Base-by-base conservation (phyloP, 2,797 vertebrate species). In the Nannoperca obscura region DNA sequence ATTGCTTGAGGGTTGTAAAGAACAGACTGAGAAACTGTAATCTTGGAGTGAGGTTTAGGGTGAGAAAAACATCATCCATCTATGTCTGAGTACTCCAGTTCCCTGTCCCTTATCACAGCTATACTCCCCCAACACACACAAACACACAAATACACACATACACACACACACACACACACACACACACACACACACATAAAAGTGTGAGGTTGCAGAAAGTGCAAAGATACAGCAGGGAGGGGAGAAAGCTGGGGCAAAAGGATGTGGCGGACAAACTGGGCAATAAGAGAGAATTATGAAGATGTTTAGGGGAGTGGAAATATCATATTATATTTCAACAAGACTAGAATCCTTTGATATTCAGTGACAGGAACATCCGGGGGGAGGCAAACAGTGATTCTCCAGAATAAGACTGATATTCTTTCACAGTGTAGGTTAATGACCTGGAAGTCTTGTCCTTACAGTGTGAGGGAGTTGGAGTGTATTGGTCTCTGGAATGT, bases 11-110 rank as follows among this genome's bases (percentile, higher is more conserved):
- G 53, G 65, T 52, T 53, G 22, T 57, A 36, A 49, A 70, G 71
- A 73, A 67, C 49, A 81, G 53, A 84, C 47, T 59, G 68, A 83
- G 80, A 71, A 83, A 86, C 75, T 84, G 75, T 77, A 91, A 92
- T 91, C 86, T 82, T 59, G 57, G 78, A 92, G 82, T 71, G 82
- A 84, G 60, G 82, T 53, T 85, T 36, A 81, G 92, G 90, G 90
- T 73, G 92, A 92, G 91, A 88, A 91, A 91, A 94, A 93, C 92
- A 94, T 86, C 90, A 92, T 94, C 90, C 86, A 88, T 94, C 93
- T 92, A 70, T 87, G 92, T 93, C 93, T 24, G 8, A 85, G 80
- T 57, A 66, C 83, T 80, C 71, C 86, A 84, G 88, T 90, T 90
- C 86, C 67, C 84, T 92, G 92, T 94, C 93, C 92, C 89, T 94